Base-by-base conservation (phyloP, 2,113 vertebrate genomes). In the Tupaia tana region DNA sequence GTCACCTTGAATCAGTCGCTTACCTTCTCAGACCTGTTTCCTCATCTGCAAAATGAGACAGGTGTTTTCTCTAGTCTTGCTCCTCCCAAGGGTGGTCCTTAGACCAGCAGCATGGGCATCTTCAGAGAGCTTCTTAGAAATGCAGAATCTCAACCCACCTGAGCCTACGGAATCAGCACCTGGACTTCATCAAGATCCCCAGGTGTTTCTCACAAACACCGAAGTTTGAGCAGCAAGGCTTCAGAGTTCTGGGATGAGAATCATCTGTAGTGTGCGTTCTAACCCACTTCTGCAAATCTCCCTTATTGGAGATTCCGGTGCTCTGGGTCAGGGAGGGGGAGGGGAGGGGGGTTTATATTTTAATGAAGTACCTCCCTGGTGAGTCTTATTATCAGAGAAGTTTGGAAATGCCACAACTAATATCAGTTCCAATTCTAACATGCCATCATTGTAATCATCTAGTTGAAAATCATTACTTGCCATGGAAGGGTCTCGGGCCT, bases 1-100 rank as follows among this genome's bases (percentile, higher is more conserved):
- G 95, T 95, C 82, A 92, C 90, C 96, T 96, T 94, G 77, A 84
- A 25, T 81, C 88, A 43, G 12, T 2, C 4, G 86, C 70, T 71
- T 83, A 34, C 54, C 24, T 61, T 59, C 93, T 73, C 7, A 1
- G 43, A n/a, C 75, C 75, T 22, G 54, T 86, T 94, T 91, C 61
- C 84, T 94, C 77, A 24, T 71, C 71, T 58, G 71, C 84, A 95
- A 52, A 92, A 16, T 4, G 56, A 80, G 75, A 43, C 29, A 9
- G n/a, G 63, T 27, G 27, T 61, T 24, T 63, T 75, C 86, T 58
- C 70, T 14, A 52, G 70, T 66, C 31, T 67, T 15, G 59, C 43
- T 85, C n/a, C 58, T 90, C 69, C 69, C 69, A 14, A 10, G 34
- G 43, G 54, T 25, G 79, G 29, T 8, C 19, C 58, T 56, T n/a